Evolutionary conservation across 2,888 invertebrate species (phyloP), one percentile per base, ranked within the genome.

Genomic region (Eubasilissa splendida): DNA sequence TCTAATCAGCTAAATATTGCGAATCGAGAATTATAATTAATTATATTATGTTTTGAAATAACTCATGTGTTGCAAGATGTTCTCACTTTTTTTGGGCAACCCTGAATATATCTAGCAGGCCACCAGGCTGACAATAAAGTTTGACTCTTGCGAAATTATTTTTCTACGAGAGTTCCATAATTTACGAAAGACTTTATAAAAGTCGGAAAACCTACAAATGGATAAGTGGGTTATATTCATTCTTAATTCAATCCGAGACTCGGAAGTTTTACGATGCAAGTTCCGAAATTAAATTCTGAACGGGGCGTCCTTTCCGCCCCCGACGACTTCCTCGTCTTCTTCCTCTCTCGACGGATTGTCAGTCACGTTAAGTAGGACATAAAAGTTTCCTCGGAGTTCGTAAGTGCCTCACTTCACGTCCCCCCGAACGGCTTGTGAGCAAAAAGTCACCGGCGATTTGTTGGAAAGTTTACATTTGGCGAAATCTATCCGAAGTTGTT

Each of bases 171-270:
- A 5, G 58, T 58, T 58, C 12, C 14, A 65, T 65, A n/a, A n/a
- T 14, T 22, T 31, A n/a, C 65, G 31, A 65, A 31, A 0, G 3
- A n/a, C 14, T 14, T 42, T 42, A 42, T 42, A 42, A 42, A 42
- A 42, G 42, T 42, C 42, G 42, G 42, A 1, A 7, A 42, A 42
- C 42, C 42, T 42, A 42, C 42, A 42, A 42, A 42, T 50, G 74
- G 80, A 75, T 77, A 80, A 80, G 63, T 73, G 77, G 80, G 80
- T 77, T 80, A 77, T 80, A 65, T 80, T 80, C 73, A 73, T 80
- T 80, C 73, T 63, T 80, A 71, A 80, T 80, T 80, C 77, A 77
- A 80, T 80, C 66, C 59, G 53, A 73, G 58, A 58, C 68, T 79
- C 50, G 63, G 65, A 42, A 63, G 68, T n/a, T 66, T 73, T 52